Evolutionary conservation across 2,113 vertebrate genomes (phyloP), one percentile per base, ranked within the genome.

Genomic region (Willisornis vidua): DNA sequence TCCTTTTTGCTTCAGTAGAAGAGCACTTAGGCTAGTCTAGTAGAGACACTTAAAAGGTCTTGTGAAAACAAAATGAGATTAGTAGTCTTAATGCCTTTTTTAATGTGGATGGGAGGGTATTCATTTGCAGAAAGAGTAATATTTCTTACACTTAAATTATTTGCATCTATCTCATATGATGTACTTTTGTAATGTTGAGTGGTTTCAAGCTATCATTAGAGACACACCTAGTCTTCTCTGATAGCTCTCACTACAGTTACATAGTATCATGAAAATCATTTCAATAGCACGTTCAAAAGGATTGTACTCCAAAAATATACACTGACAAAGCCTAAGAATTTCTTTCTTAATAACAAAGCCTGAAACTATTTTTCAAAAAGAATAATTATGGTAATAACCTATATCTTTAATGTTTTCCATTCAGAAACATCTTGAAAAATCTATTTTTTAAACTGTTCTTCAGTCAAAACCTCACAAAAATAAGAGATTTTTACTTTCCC

Each of bases 401-500:
- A 11, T 49, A 19, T 26, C 3, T 76, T 73, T 66, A 37, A 22
- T 3, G 0, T 66, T 51, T 62, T 91, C 10, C 2, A 10, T 66
- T 87, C 31, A 87, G 65, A 81, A 87, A 31, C 3, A n/a, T 61
- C 33, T 70, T 74, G 61, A 72, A 85, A 41, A 35, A 10, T 33
- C 1, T 28, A 23, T 7, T 55, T 87, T 13, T 41, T 41, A 16
- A 45, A 39, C 18, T 54, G 78, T 70, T 62, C 18, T 70, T 70
- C 39, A 49, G 24, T 35, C 10, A 81, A 39, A 8, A 70, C 39
- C 7, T 65, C 41, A 73, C 3, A 52, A 45, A 68, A 83, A 61
- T 31, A 4, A 33, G 6, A 1, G 0, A 1, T 18, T 67, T 71
- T 80, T 61, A 13, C 12, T 81, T 73, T 59, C 3, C 2, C 2